phyloP scores from a whole-genome alignment of 2,797 vertebrate genomes.

The Periophthalmus magnuspinnatus region DNA sequence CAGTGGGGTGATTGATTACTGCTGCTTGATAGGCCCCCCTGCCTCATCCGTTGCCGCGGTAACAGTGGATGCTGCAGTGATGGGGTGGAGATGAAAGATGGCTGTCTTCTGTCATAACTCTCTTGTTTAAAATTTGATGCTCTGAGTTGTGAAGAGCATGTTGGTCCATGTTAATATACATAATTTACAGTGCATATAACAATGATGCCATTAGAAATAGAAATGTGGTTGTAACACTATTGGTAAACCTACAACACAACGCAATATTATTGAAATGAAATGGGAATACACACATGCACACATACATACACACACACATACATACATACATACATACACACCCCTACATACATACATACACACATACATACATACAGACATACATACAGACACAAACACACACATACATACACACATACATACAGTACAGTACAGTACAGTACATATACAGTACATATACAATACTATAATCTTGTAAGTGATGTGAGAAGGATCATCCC shows the following conservation, averaged over 20 bases:
- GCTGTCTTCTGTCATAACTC: conserved; percentile 16
- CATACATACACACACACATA: no score
- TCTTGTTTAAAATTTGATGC: conserved; percentile 45
- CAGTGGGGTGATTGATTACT: conserved; percentile 69
- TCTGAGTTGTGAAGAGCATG: conserved; percentile 13
- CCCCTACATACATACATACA: no score
- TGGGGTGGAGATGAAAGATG: conserved; percentile 38
- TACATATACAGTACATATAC: no score
- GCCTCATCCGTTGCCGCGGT: conserved; percentile 57
- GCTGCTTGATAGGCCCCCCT: conserved; percentile 48
- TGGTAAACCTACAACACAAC: no score
- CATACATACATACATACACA: no score
- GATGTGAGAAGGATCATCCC: conserved; percentile 32
- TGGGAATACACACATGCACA: no score
- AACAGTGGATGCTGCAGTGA: conserved; percentile 67
- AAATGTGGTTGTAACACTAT: no score
- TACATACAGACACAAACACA: no score
- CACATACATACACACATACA: no score
- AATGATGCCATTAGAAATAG: background rate
- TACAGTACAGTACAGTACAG: no score
- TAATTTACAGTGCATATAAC: conserved; percentile 34
- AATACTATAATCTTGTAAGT: conserved; percentile 38
- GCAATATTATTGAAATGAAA: no score
- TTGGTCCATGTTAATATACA: conserved; percentile 26
- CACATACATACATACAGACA: no score